Conservation (phyloP, 2,797 vertebrate genomes). For the Gymnopithys bicolor region DNA sequence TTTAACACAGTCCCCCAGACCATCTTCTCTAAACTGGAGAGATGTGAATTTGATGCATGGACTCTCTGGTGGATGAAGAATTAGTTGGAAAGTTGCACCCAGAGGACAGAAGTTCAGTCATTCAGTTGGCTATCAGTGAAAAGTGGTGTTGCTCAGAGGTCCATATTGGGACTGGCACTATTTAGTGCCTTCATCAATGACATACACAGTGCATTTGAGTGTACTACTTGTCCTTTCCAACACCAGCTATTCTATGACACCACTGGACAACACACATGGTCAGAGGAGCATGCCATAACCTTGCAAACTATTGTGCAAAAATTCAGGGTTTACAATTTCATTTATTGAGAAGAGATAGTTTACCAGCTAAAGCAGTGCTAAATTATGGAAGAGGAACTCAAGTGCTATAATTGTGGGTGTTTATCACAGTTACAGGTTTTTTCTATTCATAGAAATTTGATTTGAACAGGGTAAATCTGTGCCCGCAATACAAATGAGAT, state of each 20-base stretch:
- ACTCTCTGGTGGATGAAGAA: background rate
- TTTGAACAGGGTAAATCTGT: slow-evolving; percentile 55
- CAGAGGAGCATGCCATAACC: background rate
- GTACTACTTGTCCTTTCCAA: background rate
- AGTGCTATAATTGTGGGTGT: slow-evolving; percentile 67
- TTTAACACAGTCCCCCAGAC: background rate
- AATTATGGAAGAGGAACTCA: slow-evolving; percentile 64
- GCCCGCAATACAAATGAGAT: slow-evolving; percentile 55
- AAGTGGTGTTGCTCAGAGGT: background rate
- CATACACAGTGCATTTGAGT: background rate
- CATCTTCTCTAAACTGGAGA: background rate
- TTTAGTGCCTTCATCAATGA: background rate
- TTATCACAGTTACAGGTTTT: slow-evolving; percentile 61
- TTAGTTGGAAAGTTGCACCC: background rate
- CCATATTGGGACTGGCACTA: too few relatives aligned
- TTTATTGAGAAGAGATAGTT: background rate
- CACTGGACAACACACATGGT: background rate
- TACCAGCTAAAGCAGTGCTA: slow-evolving; percentile 31
- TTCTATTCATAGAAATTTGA: slow-evolving; percentile 62
- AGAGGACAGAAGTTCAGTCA: rapidly evolving
- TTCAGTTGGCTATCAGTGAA: rapidly evolving
- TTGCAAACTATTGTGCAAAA: background rate
- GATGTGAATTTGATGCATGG: background rate
- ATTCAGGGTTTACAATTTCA: background rate
- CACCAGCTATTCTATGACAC: background rate